phyloP scores from a whole-genome alignment of 2,797 vertebrate species.

The Typhlichthys subterraneus region DNA sequence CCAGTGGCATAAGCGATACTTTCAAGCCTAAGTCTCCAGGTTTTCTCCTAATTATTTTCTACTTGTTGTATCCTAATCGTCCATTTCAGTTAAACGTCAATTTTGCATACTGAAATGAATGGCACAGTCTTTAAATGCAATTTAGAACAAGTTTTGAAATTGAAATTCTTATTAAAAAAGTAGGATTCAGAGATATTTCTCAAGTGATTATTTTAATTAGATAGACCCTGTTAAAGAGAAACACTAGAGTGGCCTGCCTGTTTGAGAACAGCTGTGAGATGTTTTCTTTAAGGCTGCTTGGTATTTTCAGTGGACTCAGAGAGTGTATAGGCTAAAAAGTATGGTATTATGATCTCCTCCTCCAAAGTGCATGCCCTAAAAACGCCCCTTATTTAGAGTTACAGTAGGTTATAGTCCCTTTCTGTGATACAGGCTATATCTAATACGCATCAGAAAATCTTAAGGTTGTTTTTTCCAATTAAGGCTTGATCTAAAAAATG shows the following conservation, averaged over 20 bases:
- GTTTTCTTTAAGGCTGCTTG: conserved; percentile 73
- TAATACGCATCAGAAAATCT: too few relatives aligned
- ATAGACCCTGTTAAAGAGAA: conserved; percentile 36
- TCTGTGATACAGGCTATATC: too few relatives aligned
- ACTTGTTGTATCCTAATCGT: conserved; percentile 1
- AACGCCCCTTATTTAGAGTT: background rate
- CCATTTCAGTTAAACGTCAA: conserved; percentile 28
- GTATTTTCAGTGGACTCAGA: conserved; percentile 52
- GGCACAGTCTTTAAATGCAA: background rate
- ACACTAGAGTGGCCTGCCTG: conserved; percentile 54
- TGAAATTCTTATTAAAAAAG: conserved; percentile 13
- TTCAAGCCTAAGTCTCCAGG: conserved; percentile 41
- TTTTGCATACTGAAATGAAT: conserved; percentile 27
- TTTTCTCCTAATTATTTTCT: conserved; percentile 49
- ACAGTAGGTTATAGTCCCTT: background rate
- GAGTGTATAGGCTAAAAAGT: conserved; percentile 9
- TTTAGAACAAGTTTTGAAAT: conserved; percentile 27
- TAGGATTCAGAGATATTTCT: conserved; percentile 8
- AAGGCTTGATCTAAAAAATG: too few relatives aligned
- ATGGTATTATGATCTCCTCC: conserved; percentile 62
- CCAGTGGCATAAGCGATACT: conserved; percentile 71
- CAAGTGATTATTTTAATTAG: conserved; percentile 16
- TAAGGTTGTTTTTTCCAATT: background rate
- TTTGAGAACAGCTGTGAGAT: conserved; percentile 71
- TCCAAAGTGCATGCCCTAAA: conserved; percentile 35